These are phyloP conservation scores for Furcifer pardalis DNA, from an alignment of 2,797 vertebrate genomes.

Conservation along the genomic window DNA sequence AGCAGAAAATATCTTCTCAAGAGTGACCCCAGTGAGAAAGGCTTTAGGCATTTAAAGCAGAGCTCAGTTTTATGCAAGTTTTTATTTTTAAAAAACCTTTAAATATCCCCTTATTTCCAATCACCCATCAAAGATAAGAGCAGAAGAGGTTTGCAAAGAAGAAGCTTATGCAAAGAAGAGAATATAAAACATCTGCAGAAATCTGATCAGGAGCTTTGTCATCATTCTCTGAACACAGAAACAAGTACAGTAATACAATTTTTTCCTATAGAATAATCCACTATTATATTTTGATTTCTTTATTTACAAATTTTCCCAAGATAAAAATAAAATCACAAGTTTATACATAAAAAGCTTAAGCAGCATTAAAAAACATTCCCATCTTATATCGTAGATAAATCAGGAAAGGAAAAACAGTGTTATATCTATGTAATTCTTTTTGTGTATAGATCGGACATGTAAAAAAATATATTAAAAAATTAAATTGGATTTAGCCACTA, in stretches of 20 bases:
- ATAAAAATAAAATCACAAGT: background rate
- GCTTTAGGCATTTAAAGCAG: no score
- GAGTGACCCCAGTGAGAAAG: no score
- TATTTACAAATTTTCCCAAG: background rate
- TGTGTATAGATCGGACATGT: background rate
- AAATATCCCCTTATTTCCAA: no score
- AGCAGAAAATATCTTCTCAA: no score
- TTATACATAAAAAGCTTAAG: background rate
- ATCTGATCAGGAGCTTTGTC: background rate
- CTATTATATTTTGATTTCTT: background rate
- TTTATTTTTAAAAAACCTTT: no score
- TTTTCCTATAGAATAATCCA: background rate
- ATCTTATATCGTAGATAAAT: background rate
- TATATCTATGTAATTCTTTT: background rate
- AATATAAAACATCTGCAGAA: background rate
- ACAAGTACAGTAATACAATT: background rate
- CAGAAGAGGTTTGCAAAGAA: background rate
- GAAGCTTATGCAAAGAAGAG: background rate
- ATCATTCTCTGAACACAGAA: background rate
- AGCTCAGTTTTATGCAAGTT: no score
- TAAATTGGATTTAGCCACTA: no score
- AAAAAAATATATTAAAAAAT: no score
- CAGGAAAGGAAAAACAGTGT: background rate
- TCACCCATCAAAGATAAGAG: background rate
- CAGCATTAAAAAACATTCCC: background rate